Conservation (phyloP, 2,797 vertebrate species). For the Esox lucius region DNA sequence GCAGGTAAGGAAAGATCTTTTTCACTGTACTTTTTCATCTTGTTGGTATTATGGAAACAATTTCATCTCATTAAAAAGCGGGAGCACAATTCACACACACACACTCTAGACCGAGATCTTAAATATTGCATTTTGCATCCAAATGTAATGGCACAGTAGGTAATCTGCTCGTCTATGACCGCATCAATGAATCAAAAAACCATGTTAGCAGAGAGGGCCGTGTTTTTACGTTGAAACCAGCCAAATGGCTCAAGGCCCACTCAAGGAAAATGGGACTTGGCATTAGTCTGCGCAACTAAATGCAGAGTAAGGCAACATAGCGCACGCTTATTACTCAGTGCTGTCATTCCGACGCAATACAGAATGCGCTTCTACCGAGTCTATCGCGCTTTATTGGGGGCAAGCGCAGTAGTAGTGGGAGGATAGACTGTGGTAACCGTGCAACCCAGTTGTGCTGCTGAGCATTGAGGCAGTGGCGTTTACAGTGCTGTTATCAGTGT, state of each 20-base stretch:
- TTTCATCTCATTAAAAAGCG: too few species aligned
- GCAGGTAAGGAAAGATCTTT: conserved; percentile 79
- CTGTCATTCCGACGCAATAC: conserved; percentile 45
- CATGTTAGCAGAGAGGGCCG: neutral
- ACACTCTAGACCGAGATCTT: too few species aligned
- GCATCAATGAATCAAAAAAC: neutral
- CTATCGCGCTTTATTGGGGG: neutral
- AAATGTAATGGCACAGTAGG: neutral
- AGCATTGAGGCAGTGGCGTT: neutral
- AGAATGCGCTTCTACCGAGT: neutral
- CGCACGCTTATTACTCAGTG: conserved; percentile 41
- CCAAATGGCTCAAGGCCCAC: conserved; percentile 46
- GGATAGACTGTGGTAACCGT: conserved; percentile 20
- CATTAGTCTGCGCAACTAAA: conserved; percentile 61
- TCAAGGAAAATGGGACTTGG: conserved; percentile 45
- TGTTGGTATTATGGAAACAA: neutral
- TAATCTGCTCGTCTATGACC: neutral
- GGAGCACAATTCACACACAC: too few species aligned
- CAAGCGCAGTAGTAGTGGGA: conserved; percentile 16
- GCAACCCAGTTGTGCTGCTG: neutral
- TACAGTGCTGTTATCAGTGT: conserved; percentile 10
- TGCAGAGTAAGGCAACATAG: conserved; percentile 20
- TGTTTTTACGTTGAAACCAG: conserved; percentile 22
- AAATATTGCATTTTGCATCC: neutral
- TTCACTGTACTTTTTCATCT: neutral